These are phyloP conservation scores for Lynx canadensis DNA, from an alignment of 2,113 vertebrate species.

Conservation along the genomic window DNA sequence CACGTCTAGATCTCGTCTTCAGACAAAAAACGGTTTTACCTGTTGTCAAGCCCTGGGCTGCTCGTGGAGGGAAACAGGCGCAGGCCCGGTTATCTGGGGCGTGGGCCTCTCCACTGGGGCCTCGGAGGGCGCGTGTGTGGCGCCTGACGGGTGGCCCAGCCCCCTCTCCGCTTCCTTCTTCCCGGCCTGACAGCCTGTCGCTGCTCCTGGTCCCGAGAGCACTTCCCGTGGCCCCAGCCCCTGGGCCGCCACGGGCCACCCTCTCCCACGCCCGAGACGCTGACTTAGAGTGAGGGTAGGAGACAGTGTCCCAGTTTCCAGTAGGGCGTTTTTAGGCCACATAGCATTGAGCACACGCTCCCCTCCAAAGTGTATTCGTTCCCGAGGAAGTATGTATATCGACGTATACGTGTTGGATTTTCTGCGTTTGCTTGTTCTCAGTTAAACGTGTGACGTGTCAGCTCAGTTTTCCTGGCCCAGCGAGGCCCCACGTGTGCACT, in stretches of 20 bases:
- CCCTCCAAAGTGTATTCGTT: background rate
- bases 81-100: accelerated
- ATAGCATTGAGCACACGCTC: accelerated
- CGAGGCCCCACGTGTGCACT: accelerated
- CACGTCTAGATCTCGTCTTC: background rate
- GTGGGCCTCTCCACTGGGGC: accelerated
- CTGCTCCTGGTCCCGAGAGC: background rate
- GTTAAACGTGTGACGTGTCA: background rate
- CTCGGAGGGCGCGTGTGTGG: accelerated
- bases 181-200: accelerated
- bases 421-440: background rate
- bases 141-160: too few relatives aligned
- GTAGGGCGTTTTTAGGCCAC: accelerated
- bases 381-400: accelerated
- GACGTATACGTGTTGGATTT: accelerated
- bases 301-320: too few relatives aligned
- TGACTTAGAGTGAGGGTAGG: background rate
- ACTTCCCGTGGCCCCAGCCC: too few relatives aligned
- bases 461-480: background rate
- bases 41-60: background rate
- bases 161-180: background rate
- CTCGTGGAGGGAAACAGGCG: background rate
- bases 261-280: accelerated
- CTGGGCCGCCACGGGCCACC: accelerated
- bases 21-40: too few relatives aligned